These are phyloP conservation scores for Drosophila dunni DNA, from an alignment of 1,140 invertebrate genomes.

Conservation along the genomic window DNA sequence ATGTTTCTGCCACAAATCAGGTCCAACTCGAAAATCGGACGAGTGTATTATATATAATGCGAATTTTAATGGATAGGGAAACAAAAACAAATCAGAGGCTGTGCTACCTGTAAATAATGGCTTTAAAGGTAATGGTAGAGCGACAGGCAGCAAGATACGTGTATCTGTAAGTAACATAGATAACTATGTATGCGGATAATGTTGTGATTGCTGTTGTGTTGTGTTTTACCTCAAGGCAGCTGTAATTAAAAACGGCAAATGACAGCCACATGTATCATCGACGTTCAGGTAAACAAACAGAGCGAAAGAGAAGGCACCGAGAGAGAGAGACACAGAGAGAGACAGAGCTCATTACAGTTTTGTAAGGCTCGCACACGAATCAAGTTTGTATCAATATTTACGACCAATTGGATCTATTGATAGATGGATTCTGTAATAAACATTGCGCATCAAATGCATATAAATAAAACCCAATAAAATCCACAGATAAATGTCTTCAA, in stretches of 20 bases:
- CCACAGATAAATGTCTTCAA: slow-evolving; percentile 10
- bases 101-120: slow-evolving; percentile 54
- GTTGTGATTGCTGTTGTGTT: slow-evolving; percentile 1
- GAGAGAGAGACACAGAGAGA: neutral
- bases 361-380: slow-evolving; percentile 23
- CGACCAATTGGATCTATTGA: slow-evolving; percentile 43
- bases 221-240: slow-evolving; percentile 21
- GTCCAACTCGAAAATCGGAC: slow-evolving; percentile 25
- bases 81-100: slow-evolving; percentile 40
- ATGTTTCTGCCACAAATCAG: slow-evolving; percentile 47
- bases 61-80: slow-evolving; percentile 32
- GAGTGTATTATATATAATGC: neutral
- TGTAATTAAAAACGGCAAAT: slow-evolving; percentile 76
- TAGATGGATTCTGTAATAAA: slow-evolving; percentile 61
- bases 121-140: slow-evolving; percentile 49
- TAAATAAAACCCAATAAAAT: slow-evolving; percentile 4
- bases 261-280: slow-evolving; percentile 63
- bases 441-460: slow-evolving; percentile 27
- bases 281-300: slow-evolving; percentile 71
- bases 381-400: slow-evolving; percentile 34
- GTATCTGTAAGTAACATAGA: slow-evolving; percentile 24
- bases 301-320: slow-evolving; percentile 12
- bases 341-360: slow-evolving; percentile 23
- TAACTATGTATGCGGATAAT: slow-evolving; percentile 18
- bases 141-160: slow-evolving; percentile 37